Conservation (phyloP, 2,797 vertebrate genomes). For the Argya squamiceps region DNA sequence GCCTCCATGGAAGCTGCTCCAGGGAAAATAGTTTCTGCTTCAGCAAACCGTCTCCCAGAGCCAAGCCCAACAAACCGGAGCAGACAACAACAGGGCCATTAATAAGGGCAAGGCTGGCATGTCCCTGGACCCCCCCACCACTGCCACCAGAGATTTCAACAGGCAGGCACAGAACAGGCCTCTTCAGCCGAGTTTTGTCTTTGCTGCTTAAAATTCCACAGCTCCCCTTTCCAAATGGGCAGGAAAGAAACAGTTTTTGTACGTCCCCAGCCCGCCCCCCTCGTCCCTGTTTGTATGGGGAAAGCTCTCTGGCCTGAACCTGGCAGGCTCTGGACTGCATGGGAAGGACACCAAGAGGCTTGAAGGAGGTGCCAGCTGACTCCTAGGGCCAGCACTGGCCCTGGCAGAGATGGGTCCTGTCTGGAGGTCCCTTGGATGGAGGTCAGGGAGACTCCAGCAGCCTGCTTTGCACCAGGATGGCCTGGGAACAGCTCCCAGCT, state of each 20-base stretch:
- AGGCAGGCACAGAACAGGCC: conserved; percentile 8
- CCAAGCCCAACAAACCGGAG: conserved; percentile 20
- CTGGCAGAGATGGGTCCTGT: fast-evolving
- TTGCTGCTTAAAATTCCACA: conserved; percentile 57
- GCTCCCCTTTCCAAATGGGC: conserved; percentile 1
- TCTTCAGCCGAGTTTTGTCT: conserved; percentile 56
- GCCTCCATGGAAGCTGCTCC: background rate
- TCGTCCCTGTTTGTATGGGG: background rate
- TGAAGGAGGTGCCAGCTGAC: background rate
- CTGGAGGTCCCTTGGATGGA: background rate
- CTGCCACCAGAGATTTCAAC: background rate
- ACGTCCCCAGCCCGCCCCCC: background rate
- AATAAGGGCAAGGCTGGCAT: conserved; percentile 38
- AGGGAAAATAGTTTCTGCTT: background rate
- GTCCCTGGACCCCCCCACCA: background rate
- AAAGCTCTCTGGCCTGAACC: background rate
- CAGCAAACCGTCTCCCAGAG: background rate
- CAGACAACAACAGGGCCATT: conserved; percentile 55
- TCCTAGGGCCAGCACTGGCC: background rate
- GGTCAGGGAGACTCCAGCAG: background rate
- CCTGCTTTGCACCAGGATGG: too few species aligned
- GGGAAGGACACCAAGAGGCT: background rate
- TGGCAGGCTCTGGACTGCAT: conserved; percentile 12
- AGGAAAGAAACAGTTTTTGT: conserved; percentile 41
- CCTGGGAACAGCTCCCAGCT: background rate